A percentile compares a stretch with the other conserved stretches of the same genome.
Evolutionary conservation across 2,113 vertebrate genomes (phyloP).

Genomic region (Lanius ludovicianus): DNA sequence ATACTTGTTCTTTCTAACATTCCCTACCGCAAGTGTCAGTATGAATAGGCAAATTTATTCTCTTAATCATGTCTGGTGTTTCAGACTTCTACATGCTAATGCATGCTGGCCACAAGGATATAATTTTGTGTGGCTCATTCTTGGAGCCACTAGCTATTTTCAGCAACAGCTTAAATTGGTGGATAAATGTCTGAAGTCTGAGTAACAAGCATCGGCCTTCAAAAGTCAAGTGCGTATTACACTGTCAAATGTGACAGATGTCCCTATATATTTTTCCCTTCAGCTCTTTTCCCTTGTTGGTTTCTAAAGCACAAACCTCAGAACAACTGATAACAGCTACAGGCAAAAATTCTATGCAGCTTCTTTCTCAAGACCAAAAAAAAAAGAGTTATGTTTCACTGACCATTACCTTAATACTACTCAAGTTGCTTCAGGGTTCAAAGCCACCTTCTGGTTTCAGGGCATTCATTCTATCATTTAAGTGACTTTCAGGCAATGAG

Average conservation of each 20-base stretch:
- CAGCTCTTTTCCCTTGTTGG: background rate
- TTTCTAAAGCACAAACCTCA: background rate
- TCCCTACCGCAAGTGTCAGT: background rate
- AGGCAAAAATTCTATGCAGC: background rate
- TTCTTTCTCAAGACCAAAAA: background rate
- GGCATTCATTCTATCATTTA: background rate
- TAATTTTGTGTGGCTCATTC: background rate
- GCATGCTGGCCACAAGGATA: background rate
- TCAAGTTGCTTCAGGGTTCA: background rate
- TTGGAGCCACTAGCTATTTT: background rate
- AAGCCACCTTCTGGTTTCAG: background rate
- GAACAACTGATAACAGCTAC: background rate
- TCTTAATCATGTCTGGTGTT: background rate
- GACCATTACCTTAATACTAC: background rate
- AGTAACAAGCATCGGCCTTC: background rate
- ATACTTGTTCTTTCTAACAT: background rate
- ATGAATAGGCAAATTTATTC: background rate
- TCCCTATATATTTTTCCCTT: background rate
- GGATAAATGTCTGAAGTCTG: background rate
- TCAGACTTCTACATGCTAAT: background rate
- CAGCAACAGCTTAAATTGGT: constrained; percentile 1
- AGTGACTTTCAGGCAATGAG: background rate
- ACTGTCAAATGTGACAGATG: background rate
- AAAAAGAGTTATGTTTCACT: background rate
- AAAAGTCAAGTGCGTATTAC: background rate